Conservation (phyloP, 23 tunicate genomes). For the Trididemnum nubilum region DNA sequence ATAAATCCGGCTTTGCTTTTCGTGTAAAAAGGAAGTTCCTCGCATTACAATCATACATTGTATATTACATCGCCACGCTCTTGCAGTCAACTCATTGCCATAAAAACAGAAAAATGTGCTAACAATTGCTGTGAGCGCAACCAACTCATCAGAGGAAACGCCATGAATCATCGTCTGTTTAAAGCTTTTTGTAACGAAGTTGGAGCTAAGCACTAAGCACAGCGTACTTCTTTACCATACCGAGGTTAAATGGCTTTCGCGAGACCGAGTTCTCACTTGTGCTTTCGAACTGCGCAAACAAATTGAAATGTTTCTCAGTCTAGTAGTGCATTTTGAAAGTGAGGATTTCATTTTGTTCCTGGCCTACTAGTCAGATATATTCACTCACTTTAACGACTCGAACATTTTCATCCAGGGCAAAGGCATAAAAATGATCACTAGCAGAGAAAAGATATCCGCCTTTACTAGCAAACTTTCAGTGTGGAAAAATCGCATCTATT, state of each 20-base stretch:
- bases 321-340: conserved; percentile 37
- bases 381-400: conserved; percentile 38
- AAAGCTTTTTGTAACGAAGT: conserved; percentile 31
- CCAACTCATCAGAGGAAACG: conserved; percentile 32
- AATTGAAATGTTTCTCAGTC: conserved; percentile 36
- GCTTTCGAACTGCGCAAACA: conserved; percentile 44
- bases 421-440: conserved; percentile 35
- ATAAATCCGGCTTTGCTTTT: conserved; percentile 26
- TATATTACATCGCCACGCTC: conserved; percentile 29
- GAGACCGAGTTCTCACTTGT: conserved; percentile 36
- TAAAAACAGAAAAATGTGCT: conserved; percentile 26
- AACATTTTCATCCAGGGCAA: conserved; percentile 39
- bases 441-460: conserved; percentile 38
- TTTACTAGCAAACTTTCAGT: conserved; percentile 39
- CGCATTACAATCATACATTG: conserved; percentile 19
- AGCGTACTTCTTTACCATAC: conserved; percentile 41
- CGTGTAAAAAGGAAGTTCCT: conserved; percentile 23
- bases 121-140: conserved; percentile 30
- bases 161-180: conserved; percentile 30
- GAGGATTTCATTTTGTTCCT: conserved; percentile 35
- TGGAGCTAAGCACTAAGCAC: conserved; percentile 29
- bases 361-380: conserved; percentile 44
- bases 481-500: conserved; percentile 32
- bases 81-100: conserved; percentile 30
- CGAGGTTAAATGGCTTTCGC: conserved; percentile 32